phyloP scores from a whole-genome alignment of 2,113 vertebrate genomes.

The Sisor rabdophorus region DNA sequence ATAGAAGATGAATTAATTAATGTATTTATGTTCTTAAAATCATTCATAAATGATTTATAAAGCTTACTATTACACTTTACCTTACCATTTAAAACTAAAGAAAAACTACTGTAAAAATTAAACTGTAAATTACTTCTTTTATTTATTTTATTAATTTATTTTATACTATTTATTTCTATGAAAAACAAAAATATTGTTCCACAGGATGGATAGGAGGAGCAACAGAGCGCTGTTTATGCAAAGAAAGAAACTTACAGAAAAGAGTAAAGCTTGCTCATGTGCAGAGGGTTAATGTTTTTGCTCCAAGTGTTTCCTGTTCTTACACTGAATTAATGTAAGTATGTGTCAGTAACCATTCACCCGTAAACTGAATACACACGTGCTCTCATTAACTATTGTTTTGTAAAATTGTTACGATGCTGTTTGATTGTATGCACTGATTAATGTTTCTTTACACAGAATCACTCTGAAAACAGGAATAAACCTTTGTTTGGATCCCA shows the following conservation, averaged over 20 bases:
- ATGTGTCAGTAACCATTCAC: background rate
- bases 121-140: background rate
- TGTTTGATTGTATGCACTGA: background rate
- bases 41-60: too few species aligned
- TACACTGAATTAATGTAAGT: constrained; percentile 41
- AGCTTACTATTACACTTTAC: background rate
- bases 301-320: constrained; percentile 34
- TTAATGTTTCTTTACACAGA: constrained; percentile 8
- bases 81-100: too few species aligned
- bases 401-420: background rate
- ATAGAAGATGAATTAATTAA: too few species aligned
- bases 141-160: background rate
- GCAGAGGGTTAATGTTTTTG: background rate
- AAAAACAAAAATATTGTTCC: background rate
- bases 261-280: constrained; percentile 6
- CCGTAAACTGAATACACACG: too few species aligned
- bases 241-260: background rate
- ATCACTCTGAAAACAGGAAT: background rate
- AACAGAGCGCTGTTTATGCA: constrained; percentile 32
- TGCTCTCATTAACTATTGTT: too few species aligned
- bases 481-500: constrained; percentile 34
- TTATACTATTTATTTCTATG: background rate
- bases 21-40: too few species aligned
- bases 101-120: background rate
- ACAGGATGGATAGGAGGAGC: constrained; percentile 1